Evolutionary conservation across 2,888 invertebrate genomes (phyloP), one percentile per base, ranked within the genome.

Genomic region (Synergus gifuensis): DNA sequence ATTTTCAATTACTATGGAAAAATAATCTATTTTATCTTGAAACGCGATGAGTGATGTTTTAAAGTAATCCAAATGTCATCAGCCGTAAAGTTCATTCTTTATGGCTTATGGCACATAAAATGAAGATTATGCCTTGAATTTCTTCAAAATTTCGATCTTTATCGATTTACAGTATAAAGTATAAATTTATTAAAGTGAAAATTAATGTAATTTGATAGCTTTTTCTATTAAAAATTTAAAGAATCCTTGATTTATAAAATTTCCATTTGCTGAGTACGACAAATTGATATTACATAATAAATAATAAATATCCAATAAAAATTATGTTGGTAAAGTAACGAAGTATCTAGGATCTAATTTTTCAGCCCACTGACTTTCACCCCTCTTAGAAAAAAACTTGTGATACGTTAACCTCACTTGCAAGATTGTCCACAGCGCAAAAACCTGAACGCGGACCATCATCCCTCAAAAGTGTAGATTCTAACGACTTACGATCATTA

Each of bases 1-100:
- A 49, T 67, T 67, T 46, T 67, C 46, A 67, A 42, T 44, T 46
- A 22, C n/a, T 11, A 46, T 22, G 5, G 18, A 28, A 54, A 49
- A 22, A 22, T 67, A 69, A 28, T 64, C 49, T 49, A 49, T 49
- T 69, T 44, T 46, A 69, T 69, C 49, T 49, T 69, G 18, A 46
- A 69, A 28, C 28, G 28, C 46, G 49, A 46, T 49, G 22, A 69
- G 8, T 49, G 28, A 3, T 16, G 49, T 36, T 49, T 36, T 28
- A 22, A 22, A 49, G 49, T 16, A 36, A 66, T 44, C 22, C 14
- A 28, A 40, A 40, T n/a, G 8, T 9, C n/a, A 36, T 49, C 54
- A 28, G 36, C 36, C 28, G 46, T 16, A 73, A 69, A 54, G 64
- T 36, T 64, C n/a, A 64, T 8, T 64, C n/a, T 64, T 9, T n/a